These are phyloP conservation scores for Valencia hispanica DNA, from an alignment of 2,797 vertebrate species.

Conservation along the genomic window DNA sequence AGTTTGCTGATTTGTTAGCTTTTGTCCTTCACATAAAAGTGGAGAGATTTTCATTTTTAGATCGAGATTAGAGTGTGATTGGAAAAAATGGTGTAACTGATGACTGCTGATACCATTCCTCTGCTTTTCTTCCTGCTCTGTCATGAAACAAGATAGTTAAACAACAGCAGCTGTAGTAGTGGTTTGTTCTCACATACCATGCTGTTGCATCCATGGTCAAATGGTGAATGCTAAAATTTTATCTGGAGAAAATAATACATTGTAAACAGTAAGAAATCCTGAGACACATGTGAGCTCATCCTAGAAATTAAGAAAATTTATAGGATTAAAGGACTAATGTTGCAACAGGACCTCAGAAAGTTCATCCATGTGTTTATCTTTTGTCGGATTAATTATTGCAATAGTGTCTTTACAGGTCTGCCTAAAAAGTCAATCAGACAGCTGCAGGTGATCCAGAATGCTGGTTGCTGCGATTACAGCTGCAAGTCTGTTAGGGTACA, in stretches of 20 bases:
- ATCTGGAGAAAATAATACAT: constrained; percentile 32
- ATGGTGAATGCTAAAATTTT: constrained; percentile 36
- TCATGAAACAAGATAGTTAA: constrained; percentile 32
- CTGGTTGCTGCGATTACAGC: too few relatives aligned
- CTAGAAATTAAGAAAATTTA: too few relatives aligned
- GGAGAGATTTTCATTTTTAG: constrained; percentile 30
- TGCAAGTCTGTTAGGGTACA: too few relatives aligned
- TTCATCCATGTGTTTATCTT: too few relatives aligned
- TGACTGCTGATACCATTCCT: constrained; percentile 42
- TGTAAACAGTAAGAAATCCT: constrained; percentile 16
- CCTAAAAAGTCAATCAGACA: too few relatives aligned
- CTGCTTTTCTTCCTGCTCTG: constrained; percentile 26
- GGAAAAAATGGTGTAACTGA: constrained; percentile 43
- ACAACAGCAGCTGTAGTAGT: constrained; percentile 47
- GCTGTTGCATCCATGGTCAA: constrained; percentile 42
- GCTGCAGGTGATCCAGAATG: too few relatives aligned
- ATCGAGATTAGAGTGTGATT: constrained; percentile 26
- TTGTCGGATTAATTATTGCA: too few relatives aligned
- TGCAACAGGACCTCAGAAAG: too few relatives aligned
- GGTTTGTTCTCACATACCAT: constrained; percentile 63
- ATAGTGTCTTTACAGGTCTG: too few relatives aligned
- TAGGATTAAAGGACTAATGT: too few relatives aligned
- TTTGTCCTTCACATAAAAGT: constrained; percentile 19
- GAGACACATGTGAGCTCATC: too few relatives aligned
- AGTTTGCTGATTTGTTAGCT: constrained; percentile 35